Percentiles rank a stretch among this genome's conserved stretches.
These are phyloP conservation scores for Calliscelio sp. DNA, from an alignment of 2,888 invertebrate genomes.

Conservation along the genomic window DNA sequence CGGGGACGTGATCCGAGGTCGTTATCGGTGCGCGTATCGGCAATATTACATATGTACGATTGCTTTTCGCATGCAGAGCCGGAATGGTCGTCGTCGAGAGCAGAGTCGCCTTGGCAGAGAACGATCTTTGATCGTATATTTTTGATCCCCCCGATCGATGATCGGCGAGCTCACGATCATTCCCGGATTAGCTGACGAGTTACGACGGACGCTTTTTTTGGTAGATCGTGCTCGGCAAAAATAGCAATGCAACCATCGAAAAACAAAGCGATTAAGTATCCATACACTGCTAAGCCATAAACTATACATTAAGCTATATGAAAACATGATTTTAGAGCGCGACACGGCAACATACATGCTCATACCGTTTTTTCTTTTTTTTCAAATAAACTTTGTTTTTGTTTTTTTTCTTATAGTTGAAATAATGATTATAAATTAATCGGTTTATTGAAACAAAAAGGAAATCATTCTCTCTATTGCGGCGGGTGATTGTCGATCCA, in stretches of 20 bases:
- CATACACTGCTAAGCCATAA: slow-evolving; percentile 60
- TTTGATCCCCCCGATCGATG: no score
- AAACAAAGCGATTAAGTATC: slow-evolving; percentile 51
- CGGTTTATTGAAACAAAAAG: no score
- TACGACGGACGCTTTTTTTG: slow-evolving; percentile 2
- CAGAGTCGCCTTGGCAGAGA: background rate
- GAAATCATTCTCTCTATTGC: slow-evolving; percentile 21
- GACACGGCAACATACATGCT: slow-evolving; percentile 30
- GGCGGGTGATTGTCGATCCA: slow-evolving; percentile 38
- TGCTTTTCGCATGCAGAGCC: background rate
- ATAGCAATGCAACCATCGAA: slow-evolving; percentile 51
- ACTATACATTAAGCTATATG: slow-evolving; percentile 46
- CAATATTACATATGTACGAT: background rate
- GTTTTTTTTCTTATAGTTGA: no score
- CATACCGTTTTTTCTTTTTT: slow-evolving; percentile 37
- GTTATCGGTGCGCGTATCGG: slow-evolving; percentile 4
- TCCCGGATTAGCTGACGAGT: background rate
- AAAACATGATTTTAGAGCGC: slow-evolving; percentile 41
- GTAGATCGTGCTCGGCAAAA: slow-evolving; percentile 18
- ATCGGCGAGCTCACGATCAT: no score
- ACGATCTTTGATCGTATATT: slow-evolving; percentile 50
- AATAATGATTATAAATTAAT: no score
- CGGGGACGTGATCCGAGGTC: slow-evolving; percentile 22
- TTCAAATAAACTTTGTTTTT: slow-evolving; percentile 24
- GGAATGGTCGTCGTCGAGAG: slow-evolving; percentile 16